Base-by-base conservation (phyloP, 2,113 vertebrate species). In the Anoplopoma fimbria region DNA sequence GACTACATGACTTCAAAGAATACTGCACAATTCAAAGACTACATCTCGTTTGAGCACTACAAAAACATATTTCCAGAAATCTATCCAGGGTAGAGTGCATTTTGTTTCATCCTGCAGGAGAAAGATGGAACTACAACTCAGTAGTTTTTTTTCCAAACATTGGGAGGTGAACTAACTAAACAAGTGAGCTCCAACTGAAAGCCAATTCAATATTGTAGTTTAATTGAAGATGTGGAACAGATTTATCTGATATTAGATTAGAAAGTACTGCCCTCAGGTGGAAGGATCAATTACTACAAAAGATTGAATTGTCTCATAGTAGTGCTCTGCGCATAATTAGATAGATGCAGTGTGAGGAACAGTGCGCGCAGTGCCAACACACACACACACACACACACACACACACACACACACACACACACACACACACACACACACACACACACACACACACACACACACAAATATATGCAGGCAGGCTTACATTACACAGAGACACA, bases 181-280 rank as follows among this genome's bases (percentile, higher is more conserved):
- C 74, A 82, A 84, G 69, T 62, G 67, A 84, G 82, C 69, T 61
- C 53, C 67, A 65, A 38, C 75, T 60, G 64, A 78, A 89, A 87
- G 63, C 60, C 79, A 34, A 77, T 77, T 81, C 85, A 81, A 79
- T 81, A 77, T 76, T 64, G 60, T 57, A 33, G 57, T 88, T 93
- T 92, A 94, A 93, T 93, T 91, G 83, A 90, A 94, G 88, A 92
- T 82, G 86, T 89, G 87, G 79, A 81, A 83, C 81, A 83, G 86
- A 91, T 93, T 92, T 91, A 89, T 91, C 77, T 87, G 77, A 92
- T 91, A 93, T 94, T 92, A 94, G 87, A 95, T 95, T 95, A 93
- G 93, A 95, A 95, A 93, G 92, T 89, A 93, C 89, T 94, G 94
- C 94, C 94, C 93, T 94, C 94, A 94, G 94, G 94, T 95, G 94